Evolutionary conservation across 1,140 invertebrate species (phyloP), one percentile per base, ranked within the genome.

Genomic region (Musca domestica): DNA sequence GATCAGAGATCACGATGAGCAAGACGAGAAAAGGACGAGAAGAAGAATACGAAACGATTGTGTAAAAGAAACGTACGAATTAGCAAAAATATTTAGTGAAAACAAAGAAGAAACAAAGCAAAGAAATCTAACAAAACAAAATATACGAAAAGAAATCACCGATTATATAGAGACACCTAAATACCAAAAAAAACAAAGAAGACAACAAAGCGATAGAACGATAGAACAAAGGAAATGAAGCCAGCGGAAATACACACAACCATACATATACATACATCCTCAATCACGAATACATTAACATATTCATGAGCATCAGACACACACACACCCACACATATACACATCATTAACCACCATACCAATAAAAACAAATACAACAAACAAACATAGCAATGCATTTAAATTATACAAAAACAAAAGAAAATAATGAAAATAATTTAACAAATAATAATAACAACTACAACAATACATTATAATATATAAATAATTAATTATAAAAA

Each of bases 341-440:
- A 23, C 52, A 58, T 58, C 23, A 58, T 58, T 58, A 27, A 58
- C 14, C 54, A 58, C 27, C 25, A 54, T 23, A 54, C 27, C 3
- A 54, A 27, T 30, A 58, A 17, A 30, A 30, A 25, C 23, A 56
- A 56, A 58, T n/a, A 58, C 4, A 58, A 30, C 54, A 58, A 58
- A 54, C 20, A 54, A 56, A 58, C 54, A 58, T 58, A 58, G 54
- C 54, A 58, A 58, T 58, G 54, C 54, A 58, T 58, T 56, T 58
- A 69, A 66, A 71, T 69, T 66, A 47, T 56, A 69, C 63, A 54
- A 69, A 46, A n/a, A 69, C 15, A 65, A 67, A n/a, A 49, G 27
- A 66, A 68, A 67, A 66, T 54, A 30, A 51, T 65, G 56, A 66
- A 7, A 64, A 70, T 51, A 68, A 27, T 68, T 64, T 68, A 69